Percentiles rank a stretch among this genome's conserved stretches.
These are phyloP conservation scores for Anhinga rufa DNA, from an alignment of 2,113 vertebrate species.

Conservation along the genomic window DNA sequence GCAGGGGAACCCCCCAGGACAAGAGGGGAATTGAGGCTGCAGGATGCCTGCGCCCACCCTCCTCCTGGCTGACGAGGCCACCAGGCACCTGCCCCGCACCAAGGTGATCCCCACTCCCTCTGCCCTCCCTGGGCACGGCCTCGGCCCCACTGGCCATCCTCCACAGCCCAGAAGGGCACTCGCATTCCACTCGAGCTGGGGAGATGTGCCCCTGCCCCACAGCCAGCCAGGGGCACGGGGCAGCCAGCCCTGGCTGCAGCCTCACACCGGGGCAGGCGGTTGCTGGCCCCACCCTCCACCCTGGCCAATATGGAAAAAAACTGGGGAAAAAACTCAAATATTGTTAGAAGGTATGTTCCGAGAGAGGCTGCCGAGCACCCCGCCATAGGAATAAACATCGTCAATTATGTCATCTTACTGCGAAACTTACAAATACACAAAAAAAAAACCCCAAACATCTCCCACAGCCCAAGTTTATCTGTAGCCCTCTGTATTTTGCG, in stretches of 20 bases:
- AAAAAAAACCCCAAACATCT: not conserved
- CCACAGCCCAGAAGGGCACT: not conserved
- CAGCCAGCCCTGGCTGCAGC: not conserved
- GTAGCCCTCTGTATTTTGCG: not conserved
- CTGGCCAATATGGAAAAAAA: not conserved
- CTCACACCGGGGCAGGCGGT: not conserved
- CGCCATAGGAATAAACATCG: not conserved
- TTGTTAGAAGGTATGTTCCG: not conserved
- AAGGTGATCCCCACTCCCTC: not conserved
- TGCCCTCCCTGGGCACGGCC: not conserved
- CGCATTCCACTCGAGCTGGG: fast-evolving
- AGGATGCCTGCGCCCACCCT: not conserved
- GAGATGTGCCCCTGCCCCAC: not conserved
- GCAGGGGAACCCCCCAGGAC: not conserved
- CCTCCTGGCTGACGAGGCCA: not conserved
- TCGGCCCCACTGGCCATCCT: not conserved
- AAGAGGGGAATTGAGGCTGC: not conserved
- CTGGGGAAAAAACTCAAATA: not conserved
- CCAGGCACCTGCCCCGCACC: not conserved
- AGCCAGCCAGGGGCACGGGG: not conserved
- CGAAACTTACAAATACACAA: not conserved
- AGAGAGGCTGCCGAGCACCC: not conserved
- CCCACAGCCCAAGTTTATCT: not conserved
- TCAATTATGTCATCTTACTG: not conserved
- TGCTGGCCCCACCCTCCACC: too few relatives aligned